A percentile compares a stretch with the other conserved stretches of the same genome.
phyloP scores from a whole-genome alignment of 1,140 invertebrate species.

The Bathynomus jamesi region DNA sequence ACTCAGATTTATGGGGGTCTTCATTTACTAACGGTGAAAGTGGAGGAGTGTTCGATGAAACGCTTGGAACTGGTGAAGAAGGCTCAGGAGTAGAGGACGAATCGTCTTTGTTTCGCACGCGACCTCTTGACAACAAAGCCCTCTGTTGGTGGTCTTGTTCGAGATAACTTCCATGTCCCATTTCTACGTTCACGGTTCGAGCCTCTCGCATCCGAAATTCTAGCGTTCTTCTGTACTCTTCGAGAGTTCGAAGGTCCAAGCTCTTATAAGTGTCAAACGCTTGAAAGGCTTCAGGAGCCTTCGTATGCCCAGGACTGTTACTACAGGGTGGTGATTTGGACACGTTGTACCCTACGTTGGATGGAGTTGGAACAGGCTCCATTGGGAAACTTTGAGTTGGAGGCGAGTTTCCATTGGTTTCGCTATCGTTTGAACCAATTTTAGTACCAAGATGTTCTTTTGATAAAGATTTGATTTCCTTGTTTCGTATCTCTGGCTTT shows the following conservation, averaged over 20 bases:
- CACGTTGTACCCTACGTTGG: no score
- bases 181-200: neutral
- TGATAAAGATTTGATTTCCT: no score
- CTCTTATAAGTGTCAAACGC: neutral
- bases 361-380: neutral
- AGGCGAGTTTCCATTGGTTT: neutral
- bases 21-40: no score
- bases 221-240: conserved; percentile 6
- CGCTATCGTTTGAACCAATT: neutral
- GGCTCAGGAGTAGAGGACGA: neutral
- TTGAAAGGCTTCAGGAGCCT: conserved; percentile 1
- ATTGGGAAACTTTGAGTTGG: neutral
- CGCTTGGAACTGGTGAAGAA: neutral
- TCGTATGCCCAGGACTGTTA: no score
- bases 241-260: conserved; percentile 8
- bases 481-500: neutral
- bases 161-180: neutral
- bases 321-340: no score
- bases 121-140: no score
- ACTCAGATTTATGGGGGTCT: no score
- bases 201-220: neutral
- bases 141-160: no score
- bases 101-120: neutral
- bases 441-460: no score
- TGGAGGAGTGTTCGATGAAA: neutral